Conservation (phyloP, 2,113 vertebrate species). For the Eidolon helvum region DNA sequence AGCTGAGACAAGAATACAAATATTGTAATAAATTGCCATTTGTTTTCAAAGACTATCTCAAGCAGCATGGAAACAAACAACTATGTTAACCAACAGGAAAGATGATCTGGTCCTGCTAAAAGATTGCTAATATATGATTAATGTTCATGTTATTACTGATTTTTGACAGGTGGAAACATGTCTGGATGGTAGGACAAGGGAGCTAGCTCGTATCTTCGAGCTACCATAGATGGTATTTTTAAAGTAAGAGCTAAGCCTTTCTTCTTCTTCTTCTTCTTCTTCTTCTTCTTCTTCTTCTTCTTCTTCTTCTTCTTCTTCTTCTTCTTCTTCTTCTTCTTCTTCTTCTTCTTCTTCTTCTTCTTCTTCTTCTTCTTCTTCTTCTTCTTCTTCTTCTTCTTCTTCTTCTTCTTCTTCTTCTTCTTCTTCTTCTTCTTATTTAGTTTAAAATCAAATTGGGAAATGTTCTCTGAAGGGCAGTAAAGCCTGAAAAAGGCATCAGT, state of each 20-base stretch:
- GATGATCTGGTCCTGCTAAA: background rate
- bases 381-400: too few relatives aligned
- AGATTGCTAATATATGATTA: background rate
- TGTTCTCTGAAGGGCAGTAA: background rate
- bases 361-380: too few relatives aligned
- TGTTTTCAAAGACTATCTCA: background rate
- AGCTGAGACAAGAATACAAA: background rate
- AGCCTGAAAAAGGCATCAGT: background rate
- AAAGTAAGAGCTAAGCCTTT: background rate
- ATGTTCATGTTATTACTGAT: background rate
- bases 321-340: too few relatives aligned
- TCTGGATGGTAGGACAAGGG: background rate
- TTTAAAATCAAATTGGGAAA: conserved; percentile 22
- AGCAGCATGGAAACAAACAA: background rate
- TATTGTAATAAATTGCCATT: background rate
- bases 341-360: too few relatives aligned
- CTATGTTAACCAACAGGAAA: background rate
- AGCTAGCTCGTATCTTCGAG: background rate
- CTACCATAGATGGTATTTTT: background rate
- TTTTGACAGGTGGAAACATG: background rate
- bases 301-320: background rate
- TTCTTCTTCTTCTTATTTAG: background rate
- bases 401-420: too few relatives aligned
- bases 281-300: background rate
- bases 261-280: background rate